phyloP scores from a whole-genome alignment of 2,113 vertebrate genomes.

The Toxotes jaculatrix region DNA sequence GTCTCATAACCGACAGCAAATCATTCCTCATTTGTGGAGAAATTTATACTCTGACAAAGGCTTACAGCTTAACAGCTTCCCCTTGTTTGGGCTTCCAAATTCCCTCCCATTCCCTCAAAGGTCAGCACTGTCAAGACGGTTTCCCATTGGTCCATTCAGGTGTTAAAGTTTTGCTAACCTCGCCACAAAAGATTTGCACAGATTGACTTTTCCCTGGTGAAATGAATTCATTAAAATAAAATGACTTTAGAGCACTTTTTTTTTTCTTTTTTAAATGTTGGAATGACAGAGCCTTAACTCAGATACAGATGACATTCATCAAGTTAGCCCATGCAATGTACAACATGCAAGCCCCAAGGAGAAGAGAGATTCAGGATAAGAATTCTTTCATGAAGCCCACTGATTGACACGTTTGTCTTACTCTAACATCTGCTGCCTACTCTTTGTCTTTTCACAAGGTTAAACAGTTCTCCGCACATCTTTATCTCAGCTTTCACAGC shows the following conservation, averaged over 20 bases:
- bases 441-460: conserved; percentile 44
- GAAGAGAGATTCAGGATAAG: not conserved
- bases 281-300: not conserved
- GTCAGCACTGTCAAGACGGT: not conserved
- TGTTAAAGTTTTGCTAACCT: not conserved
- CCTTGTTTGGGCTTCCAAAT: not conserved
- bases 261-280: not conserved
- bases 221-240: not conserved
- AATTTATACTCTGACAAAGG: too few relatives aligned
- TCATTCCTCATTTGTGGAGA: not conserved
- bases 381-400: not conserved
- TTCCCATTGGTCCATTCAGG: not conserved
- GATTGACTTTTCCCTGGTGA: not conserved
- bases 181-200: not conserved
- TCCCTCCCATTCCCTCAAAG: not conserved
- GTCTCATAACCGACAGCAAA: not conserved
- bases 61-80: not conserved
- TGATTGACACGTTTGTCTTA: not conserved
- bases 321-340: not conserved
- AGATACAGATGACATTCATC: not conserved
- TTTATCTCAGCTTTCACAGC: conserved; percentile 24
- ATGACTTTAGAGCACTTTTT: not conserved
- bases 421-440: not conserved
- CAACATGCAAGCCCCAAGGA: too few relatives aligned
- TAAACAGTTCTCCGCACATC: conserved; percentile 25